phyloP scores from a whole-genome alignment of 2,888 invertebrate genomes.

The Diaprepes abbreviatus region DNA sequence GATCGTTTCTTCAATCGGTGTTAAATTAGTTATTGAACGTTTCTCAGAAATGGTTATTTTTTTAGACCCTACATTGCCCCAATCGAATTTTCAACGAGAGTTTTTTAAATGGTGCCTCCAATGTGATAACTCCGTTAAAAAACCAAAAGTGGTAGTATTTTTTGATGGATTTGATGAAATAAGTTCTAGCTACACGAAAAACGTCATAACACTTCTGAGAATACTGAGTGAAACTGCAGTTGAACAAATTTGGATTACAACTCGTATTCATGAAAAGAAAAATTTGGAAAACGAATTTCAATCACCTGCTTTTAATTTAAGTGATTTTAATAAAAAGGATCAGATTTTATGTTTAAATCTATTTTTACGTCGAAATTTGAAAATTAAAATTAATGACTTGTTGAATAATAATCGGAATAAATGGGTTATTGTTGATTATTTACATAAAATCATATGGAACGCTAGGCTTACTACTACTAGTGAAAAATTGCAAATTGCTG shows the following conservation, averaged over 20 bases:
- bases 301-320: conserved; percentile 21
- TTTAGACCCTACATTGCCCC: not conserved
- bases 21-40: conserved; percentile 18
- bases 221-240: conserved; percentile 6
- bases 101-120: conserved; percentile 28
- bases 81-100: conserved; percentile 23
- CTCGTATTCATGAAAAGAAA: conserved; percentile 29
- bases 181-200: conserved; percentile 20
- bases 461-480: too few species aligned
- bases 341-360: conserved; percentile 33
- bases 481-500: not conserved
- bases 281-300: conserved; percentile 18
- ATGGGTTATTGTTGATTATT: not conserved
- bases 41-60: conserved; percentile 27
- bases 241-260: conserved; percentile 37
- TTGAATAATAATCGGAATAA: not conserved
- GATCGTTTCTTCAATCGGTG: not conserved
- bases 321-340: conserved; percentile 15
- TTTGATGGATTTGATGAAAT: conserved; percentile 45
- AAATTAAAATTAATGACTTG: not conserved
- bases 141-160: conserved; percentile 22
- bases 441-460: not conserved
- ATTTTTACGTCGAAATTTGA: conserved; percentile 23
- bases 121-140: not conserved
- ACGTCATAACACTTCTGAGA: conserved; percentile 27